Percentiles rank a stretch among this genome's conserved stretches.
phyloP scores from a whole-genome alignment of 1,140 invertebrate species.

The Ptiloglossa arizonensis region DNA sequence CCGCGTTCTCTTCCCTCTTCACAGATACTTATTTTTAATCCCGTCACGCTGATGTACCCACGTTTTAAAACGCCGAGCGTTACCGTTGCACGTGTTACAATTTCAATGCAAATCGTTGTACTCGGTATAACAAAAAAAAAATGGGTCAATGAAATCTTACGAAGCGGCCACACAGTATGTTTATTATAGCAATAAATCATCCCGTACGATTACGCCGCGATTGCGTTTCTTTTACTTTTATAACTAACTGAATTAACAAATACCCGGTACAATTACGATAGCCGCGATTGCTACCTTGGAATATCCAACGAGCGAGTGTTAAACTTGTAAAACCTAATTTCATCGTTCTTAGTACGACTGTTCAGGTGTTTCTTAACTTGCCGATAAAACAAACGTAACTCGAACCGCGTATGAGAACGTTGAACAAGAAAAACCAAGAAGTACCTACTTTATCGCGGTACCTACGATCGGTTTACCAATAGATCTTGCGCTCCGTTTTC shows the following conservation, averaged over 20 bases:
- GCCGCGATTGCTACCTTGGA: background rate
- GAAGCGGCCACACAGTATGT: background rate
- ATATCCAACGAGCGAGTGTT: background rate
- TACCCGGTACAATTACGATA: background rate
- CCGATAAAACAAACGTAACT: background rate
- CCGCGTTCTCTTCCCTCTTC: too few relatives aligned
- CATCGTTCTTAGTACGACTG: too few relatives aligned
- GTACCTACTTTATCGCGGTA: too few relatives aligned
- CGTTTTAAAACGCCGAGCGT: background rate
- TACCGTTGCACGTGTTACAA: background rate
- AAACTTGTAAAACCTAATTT: background rate
- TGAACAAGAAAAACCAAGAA: background rate
- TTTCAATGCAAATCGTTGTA: background rate
- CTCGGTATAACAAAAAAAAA: background rate
- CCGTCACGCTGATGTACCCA: background rate
- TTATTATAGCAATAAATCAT: slow-evolving; percentile 2
- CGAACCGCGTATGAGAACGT: background rate
- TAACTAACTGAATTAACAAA: background rate
- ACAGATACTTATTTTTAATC: background rate
- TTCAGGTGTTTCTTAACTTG: too few relatives aligned
- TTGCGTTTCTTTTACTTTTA: background rate
- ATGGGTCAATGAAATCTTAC: slow-evolving; percentile 16
- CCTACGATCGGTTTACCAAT: background rate
- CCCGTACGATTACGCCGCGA: background rate
- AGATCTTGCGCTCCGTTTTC: background rate